Conservation (phyloP, 2,113 vertebrate species). For the Thalassoma bifasciatum region DNA sequence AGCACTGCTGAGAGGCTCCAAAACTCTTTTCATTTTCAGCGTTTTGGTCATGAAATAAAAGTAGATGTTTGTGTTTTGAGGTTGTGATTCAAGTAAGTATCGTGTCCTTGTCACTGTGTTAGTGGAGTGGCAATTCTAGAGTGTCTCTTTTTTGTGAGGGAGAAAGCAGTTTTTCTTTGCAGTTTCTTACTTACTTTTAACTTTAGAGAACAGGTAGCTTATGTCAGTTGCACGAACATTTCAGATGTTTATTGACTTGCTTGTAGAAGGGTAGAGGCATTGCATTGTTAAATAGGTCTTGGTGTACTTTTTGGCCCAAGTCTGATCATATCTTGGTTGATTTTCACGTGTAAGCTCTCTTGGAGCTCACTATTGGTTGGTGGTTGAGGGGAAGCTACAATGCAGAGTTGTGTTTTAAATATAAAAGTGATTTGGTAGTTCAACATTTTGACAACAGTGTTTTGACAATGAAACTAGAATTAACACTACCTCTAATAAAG, state of each 20-base stretch:
- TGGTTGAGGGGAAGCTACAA: background rate
- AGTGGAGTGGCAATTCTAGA: background rate
- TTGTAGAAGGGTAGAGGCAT: too few species aligned
- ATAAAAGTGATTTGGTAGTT: too few species aligned
- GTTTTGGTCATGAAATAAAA: constrained; percentile 42
- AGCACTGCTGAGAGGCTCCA: constrained; percentile 25
- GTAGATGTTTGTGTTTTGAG: constrained; percentile 14
- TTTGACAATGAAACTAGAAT: too few species aligned
- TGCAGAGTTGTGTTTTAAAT: background rate
- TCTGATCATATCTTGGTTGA: background rate
- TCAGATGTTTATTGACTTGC: too few species aligned
- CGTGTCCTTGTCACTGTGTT: constrained; percentile 26
- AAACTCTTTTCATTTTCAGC: constrained; percentile 24
- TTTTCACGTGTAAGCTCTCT: background rate
- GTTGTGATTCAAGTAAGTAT: constrained; percentile 10
- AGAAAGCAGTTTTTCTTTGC: background rate
- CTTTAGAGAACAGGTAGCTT: too few species aligned
- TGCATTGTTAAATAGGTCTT: too few species aligned
- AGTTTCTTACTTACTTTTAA: too few species aligned
- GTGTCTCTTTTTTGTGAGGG: background rate
- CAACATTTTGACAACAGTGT: too few species aligned
- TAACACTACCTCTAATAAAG: too few species aligned
- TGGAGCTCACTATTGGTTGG: background rate
- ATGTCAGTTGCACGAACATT: too few species aligned
- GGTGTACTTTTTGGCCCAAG: too few species aligned